Evolutionary conservation across 2,113 vertebrate species (phyloP).

Genomic region (Aegithalos caudatus): DNA sequence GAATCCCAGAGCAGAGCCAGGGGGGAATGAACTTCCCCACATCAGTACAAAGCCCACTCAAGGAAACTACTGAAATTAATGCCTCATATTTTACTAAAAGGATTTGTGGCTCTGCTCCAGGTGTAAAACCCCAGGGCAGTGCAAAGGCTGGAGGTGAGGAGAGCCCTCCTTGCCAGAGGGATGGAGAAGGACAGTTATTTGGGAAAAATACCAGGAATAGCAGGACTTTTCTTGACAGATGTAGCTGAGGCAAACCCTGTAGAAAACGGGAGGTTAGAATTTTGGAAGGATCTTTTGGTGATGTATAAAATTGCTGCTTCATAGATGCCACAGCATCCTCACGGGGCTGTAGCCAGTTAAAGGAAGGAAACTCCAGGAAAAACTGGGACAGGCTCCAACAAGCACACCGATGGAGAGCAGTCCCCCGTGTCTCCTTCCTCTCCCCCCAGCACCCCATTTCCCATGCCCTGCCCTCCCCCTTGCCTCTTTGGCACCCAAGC

Average conservation of each 20-base stretch:
- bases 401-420: rapidly evolving
- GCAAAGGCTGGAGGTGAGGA: not conserved
- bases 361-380: not conserved
- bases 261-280: not conserved
- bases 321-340: rapidly evolving
- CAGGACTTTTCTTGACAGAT: not conserved
- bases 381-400: not conserved
- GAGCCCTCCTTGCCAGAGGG: not conserved
- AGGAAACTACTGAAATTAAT: not conserved
- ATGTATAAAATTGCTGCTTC: not conserved
- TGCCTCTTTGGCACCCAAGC: rapidly evolving
- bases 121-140: not conserved
- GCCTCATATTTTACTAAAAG: not conserved
- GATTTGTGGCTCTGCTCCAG: not conserved
- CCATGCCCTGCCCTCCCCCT: rapidly evolving
- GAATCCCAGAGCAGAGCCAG: not conserved
- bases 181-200: not conserved
- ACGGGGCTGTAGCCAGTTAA: not conserved
- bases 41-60: not conserved
- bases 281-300: not conserved
- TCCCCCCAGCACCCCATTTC: not conserved
- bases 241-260: not conserved
- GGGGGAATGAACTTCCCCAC: not conserved
- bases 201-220: not conserved
- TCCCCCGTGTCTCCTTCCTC: not conserved